phyloP scores from a whole-genome alignment of 2,888 invertebrate genomes.

The Lamellibrachia satsuma region DNA sequence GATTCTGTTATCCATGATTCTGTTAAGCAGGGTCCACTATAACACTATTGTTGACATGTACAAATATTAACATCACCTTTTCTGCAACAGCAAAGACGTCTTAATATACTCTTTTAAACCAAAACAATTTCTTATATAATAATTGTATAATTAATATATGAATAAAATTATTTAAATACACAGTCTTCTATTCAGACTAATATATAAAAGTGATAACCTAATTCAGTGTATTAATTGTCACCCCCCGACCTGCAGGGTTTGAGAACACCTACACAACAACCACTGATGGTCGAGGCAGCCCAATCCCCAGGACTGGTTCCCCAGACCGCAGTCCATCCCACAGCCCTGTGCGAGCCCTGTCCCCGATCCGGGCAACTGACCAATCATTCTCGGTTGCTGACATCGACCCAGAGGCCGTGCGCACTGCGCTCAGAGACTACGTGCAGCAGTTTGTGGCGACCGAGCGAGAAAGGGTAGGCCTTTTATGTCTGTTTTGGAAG shows the following conservation, averaged over 20 bases:
- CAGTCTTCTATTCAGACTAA: no score
- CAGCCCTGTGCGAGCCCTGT: constrained; percentile 34
- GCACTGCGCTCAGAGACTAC: constrained; percentile 87
- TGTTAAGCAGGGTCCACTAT: no score
- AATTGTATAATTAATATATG: no score
- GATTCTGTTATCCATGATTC: no score
- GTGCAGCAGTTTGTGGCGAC: constrained; percentile 93
- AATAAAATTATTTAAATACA: no score
- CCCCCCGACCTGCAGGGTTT: constrained; percentile 53
- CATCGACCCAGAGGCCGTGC: constrained; percentile 88
- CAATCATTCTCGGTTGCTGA: constrained; percentile 72
- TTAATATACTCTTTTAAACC: no score
- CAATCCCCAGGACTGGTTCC: constrained; percentile 63
- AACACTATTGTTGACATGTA: no score
- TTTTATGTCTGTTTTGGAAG: background rate
- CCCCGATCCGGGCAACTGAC: constrained; percentile 36
- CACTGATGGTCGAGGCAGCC: constrained; percentile 63
- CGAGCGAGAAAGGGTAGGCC: constrained; percentile 84
- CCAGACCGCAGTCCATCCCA: constrained; percentile 47
- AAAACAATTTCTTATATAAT: no score
- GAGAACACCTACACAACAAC: constrained; percentile 64
- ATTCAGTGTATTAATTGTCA: background rate
- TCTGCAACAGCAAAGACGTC: no score
- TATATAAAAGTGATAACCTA: no score
- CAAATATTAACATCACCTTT: no score